Evolutionary conservation across 2,888 invertebrate genomes (phyloP).

Genomic region (Villa cingulata): DNA sequence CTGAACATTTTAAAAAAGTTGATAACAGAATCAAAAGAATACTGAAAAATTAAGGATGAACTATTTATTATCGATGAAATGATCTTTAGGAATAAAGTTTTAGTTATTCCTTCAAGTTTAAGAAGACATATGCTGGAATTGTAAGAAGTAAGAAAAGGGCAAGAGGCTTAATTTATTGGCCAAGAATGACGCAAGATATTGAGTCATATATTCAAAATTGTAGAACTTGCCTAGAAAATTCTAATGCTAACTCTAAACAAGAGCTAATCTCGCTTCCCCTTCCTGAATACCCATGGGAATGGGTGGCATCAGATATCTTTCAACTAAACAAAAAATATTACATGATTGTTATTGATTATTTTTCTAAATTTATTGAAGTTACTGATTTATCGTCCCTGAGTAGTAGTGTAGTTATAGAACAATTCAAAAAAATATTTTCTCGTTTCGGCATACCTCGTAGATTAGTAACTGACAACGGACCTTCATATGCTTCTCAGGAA

Average conservation of each 20-base stretch:
- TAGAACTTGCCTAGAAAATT: slow-evolving; percentile 1
- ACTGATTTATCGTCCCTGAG: too few relatives aligned
- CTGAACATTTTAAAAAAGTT: slow-evolving; percentile 5
- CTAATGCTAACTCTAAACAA: neutral
- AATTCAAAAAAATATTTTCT: too few relatives aligned
- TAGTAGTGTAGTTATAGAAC: too few relatives aligned
- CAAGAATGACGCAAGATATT: neutral
- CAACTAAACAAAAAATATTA: too few relatives aligned
- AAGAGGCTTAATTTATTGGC: slow-evolving; percentile 1
- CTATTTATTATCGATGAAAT: slow-evolving; percentile 15
- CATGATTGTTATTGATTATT: too few relatives aligned
- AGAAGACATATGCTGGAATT: neutral
- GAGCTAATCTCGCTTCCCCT: neutral
- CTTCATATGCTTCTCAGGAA: too few relatives aligned
- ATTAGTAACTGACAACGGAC: too few relatives aligned
- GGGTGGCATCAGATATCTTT: slow-evolving; percentile 10
- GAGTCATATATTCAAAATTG: slow-evolving; percentile 1
- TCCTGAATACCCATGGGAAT: neutral
- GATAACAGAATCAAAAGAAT: slow-evolving; percentile 13
- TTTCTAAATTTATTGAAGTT: too few relatives aligned
- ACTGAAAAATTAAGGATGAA: slow-evolving; percentile 18
- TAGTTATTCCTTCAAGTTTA: slow-evolving; percentile 13
- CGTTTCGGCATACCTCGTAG: too few relatives aligned
- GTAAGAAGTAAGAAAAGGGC: slow-evolving; percentile 4
- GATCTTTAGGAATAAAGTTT: slow-evolving; percentile 15